phyloP scores from a whole-genome alignment of 2,113 vertebrate genomes.

The Myotis davidii region DNA sequence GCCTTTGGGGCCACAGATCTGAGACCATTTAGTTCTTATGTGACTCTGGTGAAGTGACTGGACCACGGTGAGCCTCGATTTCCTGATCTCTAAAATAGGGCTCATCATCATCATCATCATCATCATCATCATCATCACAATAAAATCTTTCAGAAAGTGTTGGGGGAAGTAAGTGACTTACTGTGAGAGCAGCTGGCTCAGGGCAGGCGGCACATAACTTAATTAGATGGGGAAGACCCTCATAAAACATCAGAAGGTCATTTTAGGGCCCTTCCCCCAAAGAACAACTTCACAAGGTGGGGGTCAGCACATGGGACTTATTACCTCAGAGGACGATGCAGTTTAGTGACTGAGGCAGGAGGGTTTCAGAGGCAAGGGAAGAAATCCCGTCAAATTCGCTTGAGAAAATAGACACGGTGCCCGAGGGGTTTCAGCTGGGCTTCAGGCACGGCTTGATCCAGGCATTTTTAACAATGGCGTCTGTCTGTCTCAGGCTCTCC shows the following conservation, averaged over 20 bases:
- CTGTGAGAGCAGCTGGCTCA: not conserved
- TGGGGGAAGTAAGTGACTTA: not conserved
- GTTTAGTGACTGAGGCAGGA: not conserved
- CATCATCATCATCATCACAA: not conserved
- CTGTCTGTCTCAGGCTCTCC: rapidly evolving
- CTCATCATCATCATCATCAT: not conserved
- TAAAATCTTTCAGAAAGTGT: not conserved
- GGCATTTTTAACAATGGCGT: not conserved
- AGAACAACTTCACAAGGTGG: not conserved
- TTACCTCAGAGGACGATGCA: not conserved
- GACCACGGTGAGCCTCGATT: not conserved
- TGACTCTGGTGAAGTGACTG: not conserved
- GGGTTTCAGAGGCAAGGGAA: not conserved
- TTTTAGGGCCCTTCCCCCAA: not conserved
- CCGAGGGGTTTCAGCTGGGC: not conserved
- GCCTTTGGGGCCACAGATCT: not conserved
- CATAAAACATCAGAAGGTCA: not conserved
- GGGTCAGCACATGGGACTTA: not conserved
- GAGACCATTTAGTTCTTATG: not conserved
- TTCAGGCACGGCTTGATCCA: not conserved
- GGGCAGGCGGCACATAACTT: not conserved
- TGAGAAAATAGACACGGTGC: not conserved
- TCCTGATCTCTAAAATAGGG: not conserved
- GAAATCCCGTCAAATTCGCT: not conserved
- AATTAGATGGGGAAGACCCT: not conserved